phyloP scores from a whole-genome alignment of 2,113 vertebrate species.

The Oplegnathus fasciatus region DNA sequence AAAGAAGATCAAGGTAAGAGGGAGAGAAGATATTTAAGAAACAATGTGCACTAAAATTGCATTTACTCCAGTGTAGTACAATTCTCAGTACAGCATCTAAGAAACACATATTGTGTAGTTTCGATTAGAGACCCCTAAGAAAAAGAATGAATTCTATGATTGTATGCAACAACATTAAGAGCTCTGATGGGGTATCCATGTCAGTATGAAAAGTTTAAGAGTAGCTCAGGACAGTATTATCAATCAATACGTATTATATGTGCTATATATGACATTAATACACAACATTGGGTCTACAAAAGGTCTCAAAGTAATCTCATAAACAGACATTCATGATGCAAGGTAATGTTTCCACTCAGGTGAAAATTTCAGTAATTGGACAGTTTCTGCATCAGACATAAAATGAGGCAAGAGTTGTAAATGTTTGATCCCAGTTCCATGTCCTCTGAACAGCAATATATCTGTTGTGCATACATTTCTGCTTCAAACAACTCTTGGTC shows the following conservation, averaged over 20 bases:
- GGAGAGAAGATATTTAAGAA: neutral
- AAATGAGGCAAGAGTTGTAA: neutral
- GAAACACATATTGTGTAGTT: neutral
- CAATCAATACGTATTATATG: neutral
- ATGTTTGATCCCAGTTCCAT: neutral
- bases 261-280: neutral
- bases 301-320: neutral
- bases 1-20: neutral
- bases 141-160: neutral
- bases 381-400: too few relatives aligned
- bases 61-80: neutral
- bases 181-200: neutral
- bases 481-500: conserved; percentile 4
- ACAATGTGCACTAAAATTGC: neutral
- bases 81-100: too few relatives aligned
- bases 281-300: neutral
- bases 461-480: neutral
- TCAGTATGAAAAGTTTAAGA: too few relatives aligned
- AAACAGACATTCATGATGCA: too few relatives aligned
- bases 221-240: neutral
- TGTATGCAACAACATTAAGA: neutral
- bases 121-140: neutral
- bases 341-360: too few relatives aligned
- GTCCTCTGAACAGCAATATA: neutral
- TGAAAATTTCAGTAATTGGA: neutral